Base-by-base conservation (phyloP, 2,797 vertebrate species). In the Alosa sapidissima region DNA sequence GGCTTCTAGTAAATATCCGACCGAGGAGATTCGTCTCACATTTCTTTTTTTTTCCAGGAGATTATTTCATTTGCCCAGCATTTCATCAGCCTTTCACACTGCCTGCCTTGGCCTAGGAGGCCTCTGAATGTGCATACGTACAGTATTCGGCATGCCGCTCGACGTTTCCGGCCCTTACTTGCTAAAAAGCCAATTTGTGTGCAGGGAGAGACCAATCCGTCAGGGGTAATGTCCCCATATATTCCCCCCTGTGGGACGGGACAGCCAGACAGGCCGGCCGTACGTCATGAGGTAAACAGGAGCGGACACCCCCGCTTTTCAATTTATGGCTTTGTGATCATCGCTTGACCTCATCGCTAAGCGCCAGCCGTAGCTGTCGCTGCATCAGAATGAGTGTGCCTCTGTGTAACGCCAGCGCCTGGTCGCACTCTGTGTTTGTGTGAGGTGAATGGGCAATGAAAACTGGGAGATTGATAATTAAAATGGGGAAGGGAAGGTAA, bases 291-390 rank as follows among this genome's bases (percentile, higher is more conserved):
- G 90, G 89, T 90, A 93, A 93, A 94, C 90, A 89, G 84, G 48
- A 84, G 86, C 89, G 84, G 89, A 91, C 89, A 82, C 0, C 85
- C 58, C 68, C 90, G 86, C 85, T 72, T 75, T 85, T 86, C 81
- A 84, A 92, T 93, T 95, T 91, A 93, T 91, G 85, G 89, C 49
- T 36, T 62, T 52, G 85, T 85, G 88, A 90, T 93, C 90, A 89
- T 91, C 85, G 86, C 91, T 91, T 91, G 93, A 92, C 92, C 91
- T 92, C 91, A 85, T 89, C 85, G 86, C 91, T 93, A 91, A 93
- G 93, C 83, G 3, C 65, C 58, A 9, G 91, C 87, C 81, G 54
- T 81, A 81, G 13, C 85, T 86, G 86, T 86, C 72, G 51, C 86
- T 87, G 92, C 91, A 92, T 95, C 87, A 82, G 85, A 92, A 93